Evolutionary conservation across 1,140 invertebrate genomes (phyloP).

Genomic region (Drosophila busckii): DNA sequence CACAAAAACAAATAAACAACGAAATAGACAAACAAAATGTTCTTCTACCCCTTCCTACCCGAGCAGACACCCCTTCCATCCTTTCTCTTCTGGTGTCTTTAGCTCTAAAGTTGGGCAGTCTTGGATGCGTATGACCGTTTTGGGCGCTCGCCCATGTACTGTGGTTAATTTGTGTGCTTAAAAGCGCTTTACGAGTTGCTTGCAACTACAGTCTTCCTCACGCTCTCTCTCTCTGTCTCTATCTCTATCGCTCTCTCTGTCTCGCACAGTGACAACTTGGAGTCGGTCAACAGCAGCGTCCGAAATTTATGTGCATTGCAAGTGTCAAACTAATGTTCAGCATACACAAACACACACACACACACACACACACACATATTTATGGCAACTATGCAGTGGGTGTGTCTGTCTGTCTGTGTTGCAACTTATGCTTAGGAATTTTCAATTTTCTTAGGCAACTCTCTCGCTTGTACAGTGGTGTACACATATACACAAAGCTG

Average conservation of each 20-base stretch:
- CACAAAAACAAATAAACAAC: slow-evolving; percentile 77
- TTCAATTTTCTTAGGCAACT: slow-evolving; percentile 66
- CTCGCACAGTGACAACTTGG: slow-evolving; percentile 1
- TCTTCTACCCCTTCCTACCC: slow-evolving; percentile 10
- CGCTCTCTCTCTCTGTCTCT: too few relatives aligned
- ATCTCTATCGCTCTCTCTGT: too few relatives aligned
- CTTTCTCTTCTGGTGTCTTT: neutral
- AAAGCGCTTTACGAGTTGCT: slow-evolving; percentile 72
- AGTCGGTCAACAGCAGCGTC: slow-evolving; percentile 46
- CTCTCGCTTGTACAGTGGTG: slow-evolving; percentile 9
- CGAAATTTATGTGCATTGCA: slow-evolving; percentile 72
- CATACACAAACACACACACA: slow-evolving; percentile 10
- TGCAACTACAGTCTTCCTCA: slow-evolving; percentile 30
- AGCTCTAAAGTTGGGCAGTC: neutral
- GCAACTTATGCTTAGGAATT: slow-evolving; percentile 48
- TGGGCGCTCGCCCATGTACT: slow-evolving; percentile 60
- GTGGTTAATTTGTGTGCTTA: slow-evolving; percentile 77
- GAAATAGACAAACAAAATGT: slow-evolving; percentile 72
- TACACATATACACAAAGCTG: neutral
- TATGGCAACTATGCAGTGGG: slow-evolving; percentile 21
- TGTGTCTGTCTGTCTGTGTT: slow-evolving; percentile 2
- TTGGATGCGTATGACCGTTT: slow-evolving; percentile 18
- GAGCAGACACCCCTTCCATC: neutral
- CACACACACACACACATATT: slow-evolving; percentile 8
- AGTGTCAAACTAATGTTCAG: slow-evolving; percentile 69